Evolutionary conservation across 1,140 invertebrate species (phyloP).

Genomic region (Hetaerina americana): DNA sequence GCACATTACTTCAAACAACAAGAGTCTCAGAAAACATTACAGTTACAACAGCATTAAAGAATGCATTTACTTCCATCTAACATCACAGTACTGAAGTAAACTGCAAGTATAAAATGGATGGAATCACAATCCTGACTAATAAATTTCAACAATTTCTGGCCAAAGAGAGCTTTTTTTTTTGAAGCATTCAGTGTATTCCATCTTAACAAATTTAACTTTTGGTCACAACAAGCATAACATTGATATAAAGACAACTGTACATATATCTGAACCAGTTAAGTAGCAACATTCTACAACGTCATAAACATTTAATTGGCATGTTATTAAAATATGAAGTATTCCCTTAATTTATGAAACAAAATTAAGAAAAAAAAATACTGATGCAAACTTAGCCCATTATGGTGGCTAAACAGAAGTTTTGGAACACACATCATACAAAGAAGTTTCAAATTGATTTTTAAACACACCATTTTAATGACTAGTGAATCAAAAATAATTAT

Average conservation of each 20-base stretch:
- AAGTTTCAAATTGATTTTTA: neutral
- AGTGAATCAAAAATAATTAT: neutral
- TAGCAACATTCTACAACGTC: neutral
- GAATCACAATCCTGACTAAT: neutral
- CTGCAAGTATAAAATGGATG: neutral
- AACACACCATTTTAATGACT: neutral
- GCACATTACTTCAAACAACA: no score
- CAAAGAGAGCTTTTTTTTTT: neutral
- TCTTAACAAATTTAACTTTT: neutral
- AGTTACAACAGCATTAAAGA: neutral
- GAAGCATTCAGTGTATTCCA: neutral
- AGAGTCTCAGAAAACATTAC: no score
- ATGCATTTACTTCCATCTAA: neutral
- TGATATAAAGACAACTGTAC: neutral
- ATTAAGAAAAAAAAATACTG: neutral
- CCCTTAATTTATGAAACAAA: neutral
- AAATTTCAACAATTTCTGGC: neutral
- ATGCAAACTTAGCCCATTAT: neutral
- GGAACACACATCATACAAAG: neutral
- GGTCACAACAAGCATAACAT: neutral
- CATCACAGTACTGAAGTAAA: neutral
- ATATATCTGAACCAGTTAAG: neutral
- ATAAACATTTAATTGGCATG: neutral
- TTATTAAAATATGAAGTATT: neutral
- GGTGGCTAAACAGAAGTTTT: neutral